Base-by-base conservation (phyloP, 1,140 invertebrate genomes). In the Magallana ariakensis region DNA sequence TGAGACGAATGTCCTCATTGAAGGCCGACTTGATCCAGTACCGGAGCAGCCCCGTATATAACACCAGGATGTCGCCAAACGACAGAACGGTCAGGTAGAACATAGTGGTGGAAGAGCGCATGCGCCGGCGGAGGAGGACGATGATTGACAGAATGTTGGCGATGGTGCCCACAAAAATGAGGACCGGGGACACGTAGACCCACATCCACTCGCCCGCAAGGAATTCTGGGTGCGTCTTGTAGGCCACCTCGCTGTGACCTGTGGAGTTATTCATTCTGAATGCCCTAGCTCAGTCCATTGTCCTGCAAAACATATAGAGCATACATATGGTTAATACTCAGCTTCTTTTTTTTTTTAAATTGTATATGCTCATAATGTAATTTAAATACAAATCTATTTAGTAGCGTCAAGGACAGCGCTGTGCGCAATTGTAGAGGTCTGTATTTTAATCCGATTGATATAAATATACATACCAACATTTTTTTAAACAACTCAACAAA, bases 71-170 rank as follows among this genome's bases (percentile, higher is more conserved):
- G 82, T 93, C 93, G 0, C 89, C 90, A 26, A 91, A 22, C 8
- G 91, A 90, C 11, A 93, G 83, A 15, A 90, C 85, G 1, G 88
- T 86, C 55, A 93, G 81, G 83, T 92, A 93, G 66, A 93, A 91
- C 91, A 92, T 92, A 8, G 92, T 91, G 7, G 91, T 92, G 7
- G 90, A 87, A 4, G 58, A 33, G 22, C 91, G 89, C 84, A 93
- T 83, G 0, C 60, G 75, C 54, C 89, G 90, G 22, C 89, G 84
- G 7, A 87, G 58, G 11, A 93, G 86, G 2, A 93, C 92, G 5
- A 91, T 54, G 15, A 93, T 90, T 15, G 91, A 91, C 33, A 93
- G 80, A 11, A 91, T 56, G 87, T 92, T 93, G 10, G 91, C 91
- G 58, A 93, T 54, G 4, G 92, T 93, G 19, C 92, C 93, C 3